Base-by-base conservation (phyloP, 64 coral and sea anemone species). In the Catalaphyllia jardinei region DNA sequence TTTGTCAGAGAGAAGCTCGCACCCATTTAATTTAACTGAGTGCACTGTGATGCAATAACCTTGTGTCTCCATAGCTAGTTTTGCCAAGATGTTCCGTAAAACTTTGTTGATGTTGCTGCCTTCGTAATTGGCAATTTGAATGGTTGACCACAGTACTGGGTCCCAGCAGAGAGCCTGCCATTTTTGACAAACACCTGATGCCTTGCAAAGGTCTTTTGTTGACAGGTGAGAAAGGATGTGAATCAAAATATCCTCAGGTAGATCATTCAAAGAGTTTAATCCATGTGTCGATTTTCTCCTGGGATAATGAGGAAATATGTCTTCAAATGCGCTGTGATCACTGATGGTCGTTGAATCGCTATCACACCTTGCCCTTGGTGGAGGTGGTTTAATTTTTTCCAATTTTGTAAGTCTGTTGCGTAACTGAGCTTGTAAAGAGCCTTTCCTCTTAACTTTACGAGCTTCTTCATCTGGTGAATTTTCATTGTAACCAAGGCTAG, bases 141-240 rank as follows among this genome's bases (percentile, higher is more conserved):
- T 91, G 24, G 24, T 80, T 11, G 75, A 93, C 97, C 97, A 99
- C 14, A 99, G 80, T 24, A 93, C 60, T 28, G 97, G 97, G 84
- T 99, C 97, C 97, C 97, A 99, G 46, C 93, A 95, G 28, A 99
- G 79, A 59, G 74, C 71, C 71, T 99, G 94, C 97, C 97, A 99
- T 74, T 91, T 99, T 24, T 31, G 79, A 38, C 97, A 99, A 14
- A 99, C 93, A 9, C 94, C 97, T 67, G 97, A 95, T 88, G 88
- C 86, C 61, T 74, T 88, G 67, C 97, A 99, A 46, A 99, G 89
- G 73, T 99, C 94, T 77, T 31, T 60, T 39, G 94, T 95, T 18
- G 88, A 49, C 27, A 99, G 51, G 91, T 93, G 93, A 61, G 92
- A 95, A 20, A 99, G 88, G 88, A 99, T 95, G 31, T 57, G 73